Conservation (phyloP, 2,113 vertebrate species). For the Callaeas wilsoni region DNA sequence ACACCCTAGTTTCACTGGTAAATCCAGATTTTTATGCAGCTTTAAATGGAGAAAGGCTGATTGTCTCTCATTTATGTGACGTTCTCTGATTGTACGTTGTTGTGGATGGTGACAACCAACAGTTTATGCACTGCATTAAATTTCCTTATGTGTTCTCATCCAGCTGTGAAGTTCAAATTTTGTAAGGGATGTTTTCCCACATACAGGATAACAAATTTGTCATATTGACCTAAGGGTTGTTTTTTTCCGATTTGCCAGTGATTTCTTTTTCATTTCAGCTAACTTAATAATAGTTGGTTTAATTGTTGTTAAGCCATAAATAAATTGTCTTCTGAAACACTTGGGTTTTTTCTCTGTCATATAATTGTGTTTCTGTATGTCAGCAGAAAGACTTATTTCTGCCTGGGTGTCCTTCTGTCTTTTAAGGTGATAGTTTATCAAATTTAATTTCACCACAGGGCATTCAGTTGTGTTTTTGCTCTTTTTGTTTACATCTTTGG, state of each 20-base stretch:
- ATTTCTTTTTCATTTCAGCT: slow-evolving; percentile 37
- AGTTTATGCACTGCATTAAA: slow-evolving; percentile 8
- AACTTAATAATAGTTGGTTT: slow-evolving; percentile 23
- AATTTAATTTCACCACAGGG: neutral
- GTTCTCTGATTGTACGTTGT: neutral
- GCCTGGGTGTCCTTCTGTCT: neutral
- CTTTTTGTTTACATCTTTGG: neutral
- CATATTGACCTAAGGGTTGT: slow-evolving; percentile 21
- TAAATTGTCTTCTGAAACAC: neutral
- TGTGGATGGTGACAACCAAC: slow-evolving; percentile 3
- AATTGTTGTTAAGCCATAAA: neutral
- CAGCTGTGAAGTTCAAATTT: slow-evolving; percentile 38
- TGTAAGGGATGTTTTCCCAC: slow-evolving; percentile 18
- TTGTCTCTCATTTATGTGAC: neutral
- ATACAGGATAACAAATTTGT: neutral
- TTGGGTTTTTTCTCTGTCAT: neutral
- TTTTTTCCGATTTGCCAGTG: slow-evolving; percentile 20
- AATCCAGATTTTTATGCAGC: neutral
- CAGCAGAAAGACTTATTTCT: neutral
- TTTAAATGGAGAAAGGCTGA: neutral
- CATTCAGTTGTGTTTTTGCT: neutral
- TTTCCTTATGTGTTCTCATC: slow-evolving; percentile 28
- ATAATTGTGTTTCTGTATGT: neutral
- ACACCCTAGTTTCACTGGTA: neutral
- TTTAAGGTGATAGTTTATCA: neutral